A percentile compares a stretch with the other conserved stretches of the same genome.
These are phyloP conservation scores for Noctua janthina DNA, from an alignment of 2,888 invertebrate genomes.

Conservation along the genomic window DNA sequence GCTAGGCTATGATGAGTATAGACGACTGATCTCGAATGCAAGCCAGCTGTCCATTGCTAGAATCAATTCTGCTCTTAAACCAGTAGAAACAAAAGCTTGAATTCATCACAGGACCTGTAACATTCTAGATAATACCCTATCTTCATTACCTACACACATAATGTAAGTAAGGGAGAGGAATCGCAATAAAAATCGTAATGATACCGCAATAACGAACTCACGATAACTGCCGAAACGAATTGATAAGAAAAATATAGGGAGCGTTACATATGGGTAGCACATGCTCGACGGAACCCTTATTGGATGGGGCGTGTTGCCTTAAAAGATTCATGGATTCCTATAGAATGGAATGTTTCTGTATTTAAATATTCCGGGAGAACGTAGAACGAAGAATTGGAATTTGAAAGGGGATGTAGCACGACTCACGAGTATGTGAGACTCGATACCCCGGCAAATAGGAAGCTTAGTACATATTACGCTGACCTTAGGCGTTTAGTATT, in stretches of 20 bases:
- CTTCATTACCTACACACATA: slow-evolving; percentile 66
- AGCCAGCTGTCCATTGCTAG: not conserved
- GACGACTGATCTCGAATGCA: not conserved
- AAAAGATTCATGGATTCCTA: slow-evolving; percentile 68
- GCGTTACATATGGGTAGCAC: slow-evolving; percentile 67
- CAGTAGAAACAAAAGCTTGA: not conserved
- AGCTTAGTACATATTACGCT: not conserved
- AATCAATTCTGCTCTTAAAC: not conserved
- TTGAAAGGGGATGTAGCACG: slow-evolving; percentile 20
- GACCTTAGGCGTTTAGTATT: slow-evolving; percentile 7
- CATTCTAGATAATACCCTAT: slow-evolving; percentile 37
- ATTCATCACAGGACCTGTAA: slow-evolving; percentile 12
- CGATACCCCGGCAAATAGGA: slow-evolving; percentile 10
- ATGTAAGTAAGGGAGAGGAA: slow-evolving; percentile 60
- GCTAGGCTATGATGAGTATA: not conserved
- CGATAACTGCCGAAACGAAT: slow-evolving; percentile 69
- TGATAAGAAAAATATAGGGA: slow-evolving; percentile 72
- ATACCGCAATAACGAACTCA: slow-evolving; percentile 70
- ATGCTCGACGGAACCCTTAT: slow-evolving; percentile 66
- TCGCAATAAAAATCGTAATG: slow-evolving; percentile 71
- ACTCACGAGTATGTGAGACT: slow-evolving; percentile 15
- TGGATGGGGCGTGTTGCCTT: slow-evolving; percentile 68
- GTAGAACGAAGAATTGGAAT: slow-evolving; percentile 53
- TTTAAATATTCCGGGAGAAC: slow-evolving; percentile 64
- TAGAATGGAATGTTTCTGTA: slow-evolving; percentile 65